These are phyloP conservation scores for Siniperca scherzeri DNA, from an alignment of 2,797 vertebrate genomes.

Conservation along the genomic window DNA sequence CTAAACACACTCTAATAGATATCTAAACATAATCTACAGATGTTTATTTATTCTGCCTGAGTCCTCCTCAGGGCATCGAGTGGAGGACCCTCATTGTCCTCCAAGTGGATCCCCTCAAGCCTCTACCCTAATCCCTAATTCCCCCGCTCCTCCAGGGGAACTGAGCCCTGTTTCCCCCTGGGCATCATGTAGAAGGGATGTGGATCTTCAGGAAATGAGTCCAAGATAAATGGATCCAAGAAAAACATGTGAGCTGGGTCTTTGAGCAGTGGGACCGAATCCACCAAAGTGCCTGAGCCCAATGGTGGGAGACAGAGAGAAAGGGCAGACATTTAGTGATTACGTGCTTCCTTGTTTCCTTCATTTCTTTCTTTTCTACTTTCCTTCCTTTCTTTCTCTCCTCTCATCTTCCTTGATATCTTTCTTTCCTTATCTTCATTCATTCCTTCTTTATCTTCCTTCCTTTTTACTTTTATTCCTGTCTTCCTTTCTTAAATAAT, in stretches of 20 bases:
- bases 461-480: not conserved
- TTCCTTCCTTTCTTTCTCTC: conserved; percentile 1
- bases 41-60: conserved; percentile 79
- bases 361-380: not conserved
- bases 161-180: conserved; percentile 46
- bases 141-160: conserved; percentile 34
- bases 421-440: not conserved
- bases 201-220: conserved; percentile 75
- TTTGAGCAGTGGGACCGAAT: conserved; percentile 56
- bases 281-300: conserved; percentile 44
- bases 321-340: conserved; percentile 27
- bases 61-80: conserved; percentile 62
- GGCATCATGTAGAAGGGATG: conserved; percentile 66
- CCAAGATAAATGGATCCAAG: conserved; percentile 74
- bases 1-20: conserved; percentile 76
- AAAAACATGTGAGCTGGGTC: conserved; percentile 72
- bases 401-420: not conserved
- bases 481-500: not conserved
- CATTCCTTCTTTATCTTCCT: not conserved
- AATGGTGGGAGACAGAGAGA: conserved; percentile 54
- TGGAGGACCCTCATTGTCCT: conserved; percentile 46
- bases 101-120: conserved; percentile 36
- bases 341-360: not conserved
- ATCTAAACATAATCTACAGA: conserved; percentile 81
- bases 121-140: conserved; percentile 46